A percentile compares a stretch with the other conserved stretches of the same genome.
Conservation (phyloP, 2,113 vertebrate genomes). For the Oplegnathus fasciatus region DNA sequence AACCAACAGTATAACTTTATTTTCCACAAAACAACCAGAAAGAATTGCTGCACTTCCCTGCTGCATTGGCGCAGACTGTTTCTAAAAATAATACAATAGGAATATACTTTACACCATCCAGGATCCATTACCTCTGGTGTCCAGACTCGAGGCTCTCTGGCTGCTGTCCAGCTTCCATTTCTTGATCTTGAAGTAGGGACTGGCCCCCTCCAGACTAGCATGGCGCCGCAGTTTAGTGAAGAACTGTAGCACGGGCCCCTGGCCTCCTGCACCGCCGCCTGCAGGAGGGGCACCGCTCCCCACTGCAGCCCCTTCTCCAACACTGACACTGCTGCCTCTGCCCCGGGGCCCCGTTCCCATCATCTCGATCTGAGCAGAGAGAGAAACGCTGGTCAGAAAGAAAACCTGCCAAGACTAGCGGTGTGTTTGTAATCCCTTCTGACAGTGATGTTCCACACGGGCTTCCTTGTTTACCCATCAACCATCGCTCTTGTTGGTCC, state of each 20-base stretch:
- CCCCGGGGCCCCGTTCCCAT: slow-evolving; percentile 69
- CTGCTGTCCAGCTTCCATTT: slow-evolving; percentile 96
- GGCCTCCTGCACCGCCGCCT: slow-evolving; percentile 45
- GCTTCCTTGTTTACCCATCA: slow-evolving; percentile 58
- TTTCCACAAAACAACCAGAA: not conserved
- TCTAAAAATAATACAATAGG: slow-evolving; percentile 28
- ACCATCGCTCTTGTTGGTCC: slow-evolving; percentile 24
- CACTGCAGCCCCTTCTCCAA: slow-evolving; percentile 23
- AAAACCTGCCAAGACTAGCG: slow-evolving; percentile 34
- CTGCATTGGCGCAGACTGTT: slow-evolving; percentile 6
- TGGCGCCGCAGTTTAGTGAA: slow-evolving; percentile 94
- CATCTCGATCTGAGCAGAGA: slow-evolving; percentile 79
- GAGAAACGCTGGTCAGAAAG: slow-evolving; percentile 12
- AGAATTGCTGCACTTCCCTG: not conserved
- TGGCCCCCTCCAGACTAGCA: slow-evolving; percentile 94
- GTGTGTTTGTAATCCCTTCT: slow-evolving; percentile 39
- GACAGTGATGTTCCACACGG: slow-evolving; percentile 39
- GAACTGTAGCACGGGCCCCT: slow-evolving; percentile 91
- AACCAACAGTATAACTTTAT: not conserved
- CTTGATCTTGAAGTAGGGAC: slow-evolving; percentile 97
- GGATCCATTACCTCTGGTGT: slow-evolving; percentile 90
- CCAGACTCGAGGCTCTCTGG: slow-evolving; percentile 95
- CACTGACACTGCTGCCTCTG: slow-evolving; percentile 74
- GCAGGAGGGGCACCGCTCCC: slow-evolving; percentile 51
- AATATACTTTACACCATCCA: slow-evolving; percentile 9